Evolutionary conservation across 2,888 invertebrate genomes (phyloP), one percentile per base, ranked within the genome.

Genomic region (Pinctada fucata): DNA sequence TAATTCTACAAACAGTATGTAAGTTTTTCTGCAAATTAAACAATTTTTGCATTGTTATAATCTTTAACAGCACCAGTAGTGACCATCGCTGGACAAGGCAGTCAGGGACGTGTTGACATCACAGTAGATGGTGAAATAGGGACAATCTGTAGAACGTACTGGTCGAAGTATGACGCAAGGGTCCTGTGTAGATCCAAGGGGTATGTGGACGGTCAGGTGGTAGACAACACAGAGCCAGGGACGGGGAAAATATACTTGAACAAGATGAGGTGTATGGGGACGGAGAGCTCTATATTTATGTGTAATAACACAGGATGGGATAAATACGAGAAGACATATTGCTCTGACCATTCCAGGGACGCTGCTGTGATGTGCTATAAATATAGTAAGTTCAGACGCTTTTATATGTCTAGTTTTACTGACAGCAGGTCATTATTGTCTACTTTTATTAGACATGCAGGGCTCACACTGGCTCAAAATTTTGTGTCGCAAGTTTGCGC

Each of bases 201-300:
- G 6, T 88, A 92, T 95, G 96, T 16, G 92, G 95, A 78, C 47
- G 87, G 87, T 2, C 75, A 77, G 50, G 70, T 73, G 13, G 72
- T 79, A n/a, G 72, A 49, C 2, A 68, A 68, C n/a, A 69, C 72
- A 10, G 52, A 52, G 0, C 76, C 66, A 5, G 82, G 78, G 10
- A 71, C 68, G 8, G 83, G 81, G 45, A 79, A 76, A 10, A 66
- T 81, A 16, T 87, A 77, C 47, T 73, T 87, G 6, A 84, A 82
- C 65, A 72, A 79, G 50, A 66, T 87, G 47, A 81, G 79, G 6
- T 88, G 88, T 81, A 68, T 76, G 10, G 80, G 79, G 8, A 51
- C 78, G 0, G 80, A 82, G 5, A 72, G 74, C 5, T 82, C 83
- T 16, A 72, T 88, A 8, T 84, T 85, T 16, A 80, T 83, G 79